Evolutionary conservation across 2,797 vertebrate species (phyloP), one percentile per base, ranked within the genome.

Genomic region (Takifugu rubripes): DNA sequence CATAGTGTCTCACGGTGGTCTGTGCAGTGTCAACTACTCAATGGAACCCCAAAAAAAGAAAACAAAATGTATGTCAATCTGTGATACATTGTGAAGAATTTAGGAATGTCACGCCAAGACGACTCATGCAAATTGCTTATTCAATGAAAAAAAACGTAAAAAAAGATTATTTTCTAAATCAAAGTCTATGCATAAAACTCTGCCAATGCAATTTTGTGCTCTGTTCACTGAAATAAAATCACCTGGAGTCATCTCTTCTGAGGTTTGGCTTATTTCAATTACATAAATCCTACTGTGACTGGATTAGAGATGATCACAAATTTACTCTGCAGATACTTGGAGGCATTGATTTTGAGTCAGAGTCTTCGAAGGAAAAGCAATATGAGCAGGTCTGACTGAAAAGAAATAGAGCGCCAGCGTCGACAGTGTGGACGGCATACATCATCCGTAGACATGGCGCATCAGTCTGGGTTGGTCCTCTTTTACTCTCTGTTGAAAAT

Each of bases 101-200:
- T 56, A 65, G 68, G 72, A 81, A 56, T 63, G 66, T 61, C 49
- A 70, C 56, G 12, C 36, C 3, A 69, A 50, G 51, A 67, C 43
- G 54, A 56, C 74, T 72, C 70, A 66, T 83, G 66, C 59, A 72
- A 72, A 68, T 61, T 74, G 65, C 80, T 81, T 75, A 75, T 66
- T 57, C 49, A 54, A 64, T 40, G 15, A 33, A 33, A 33, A 33
- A 33, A 29, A 29, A 4, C 27, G 33, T 6, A 25, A 54, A 75
- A 61, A 67, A 74, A 70, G 49, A 78, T 75, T 89, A 87, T 86
- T 90, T 90, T 90, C 74, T 67, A 68, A 87, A 85, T 83, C 68
- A 83, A 87, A 83, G 77, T 89, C 85, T 88, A 87, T 88, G 88
- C 89, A 87, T 90, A 87, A 84, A 72, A 72, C 59, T 84, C 74